Evolutionary conservation across 2,113 vertebrate genomes (phyloP), one percentile per base, ranked within the genome.

Genomic region (Limnothrissa miodon): DNA sequence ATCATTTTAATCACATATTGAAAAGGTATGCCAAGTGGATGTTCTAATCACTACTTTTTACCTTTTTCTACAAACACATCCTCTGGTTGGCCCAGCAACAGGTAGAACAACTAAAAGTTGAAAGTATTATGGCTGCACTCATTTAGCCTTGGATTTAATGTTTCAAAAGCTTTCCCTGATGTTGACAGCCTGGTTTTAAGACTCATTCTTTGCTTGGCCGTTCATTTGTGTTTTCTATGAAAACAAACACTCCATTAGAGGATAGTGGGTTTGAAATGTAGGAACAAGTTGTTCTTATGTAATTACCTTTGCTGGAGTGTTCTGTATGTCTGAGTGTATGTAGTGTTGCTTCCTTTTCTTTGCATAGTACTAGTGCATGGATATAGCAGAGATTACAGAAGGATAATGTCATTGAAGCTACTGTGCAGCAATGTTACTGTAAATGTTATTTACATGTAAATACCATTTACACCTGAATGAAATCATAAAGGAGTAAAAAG

Each of bases 91-190:
- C 66, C 25, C 36, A 36, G 66, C 66, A 74, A 74, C 66, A 74
- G 33, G 25, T 70, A 15, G 36, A 29, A 74, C 66, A 1, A 15
- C 15, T 29, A 17, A 3, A 74, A 13, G 33, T 33, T n/a, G 10
- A 36, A 70, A 74, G 66, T 33, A 29, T 36, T 39, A 74, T 36
- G 33, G 29, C 36, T 70, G 11, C 8, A 70, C 62, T 70, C 62
- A 13, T 33, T 70, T 70, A 15, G 2, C 19, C 25, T 74, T 74
- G 29, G 17, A 15, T 25, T 80, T 80, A 83, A 82, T 48, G 53
- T 36, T 82, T 87, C 36, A 78, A 78, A 80, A 53, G 78, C 25
- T 39, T 83, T 59, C 48, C 39, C 46, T 81, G 25, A 87, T 48
- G 81, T 56, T 79, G 79, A 66, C 66, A 81, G 23, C 62, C 70